Evolutionary conservation across 2,113 vertebrate genomes (phyloP).

Genomic region (Gobius niger): DNA sequence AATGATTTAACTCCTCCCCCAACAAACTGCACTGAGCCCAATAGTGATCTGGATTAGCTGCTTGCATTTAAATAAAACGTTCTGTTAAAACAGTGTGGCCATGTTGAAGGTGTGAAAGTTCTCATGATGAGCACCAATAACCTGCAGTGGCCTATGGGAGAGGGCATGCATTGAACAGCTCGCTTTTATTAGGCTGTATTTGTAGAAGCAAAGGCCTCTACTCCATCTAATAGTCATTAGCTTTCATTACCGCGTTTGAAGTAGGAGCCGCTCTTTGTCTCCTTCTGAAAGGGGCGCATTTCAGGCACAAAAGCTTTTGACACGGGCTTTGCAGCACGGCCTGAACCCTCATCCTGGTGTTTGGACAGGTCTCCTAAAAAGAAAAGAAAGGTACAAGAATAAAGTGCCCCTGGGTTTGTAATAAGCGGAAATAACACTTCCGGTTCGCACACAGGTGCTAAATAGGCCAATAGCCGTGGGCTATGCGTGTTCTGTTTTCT

Average conservation of each 20-base stretch:
- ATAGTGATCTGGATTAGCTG: no score
- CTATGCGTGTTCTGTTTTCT: no score
- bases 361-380: constrained; percentile 4
- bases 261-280: constrained; percentile 81
- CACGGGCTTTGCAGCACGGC: constrained; percentile 68
- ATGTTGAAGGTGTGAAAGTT: constrained; percentile 70
- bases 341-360: not conserved
- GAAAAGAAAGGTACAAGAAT: constrained; percentile 4
- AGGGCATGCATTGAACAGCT: constrained; percentile 59
- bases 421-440: constrained; percentile 81
- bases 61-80: no score
- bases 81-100: constrained; percentile 12
- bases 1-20: no score
- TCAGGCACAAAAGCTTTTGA: constrained; percentile 84
- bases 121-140: constrained; percentile 57
- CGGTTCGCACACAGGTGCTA: constrained; percentile 38
- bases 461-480: not conserved
- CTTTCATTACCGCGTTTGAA: constrained; percentile 94
- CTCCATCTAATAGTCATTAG: constrained; percentile 92
- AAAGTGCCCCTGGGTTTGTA: constrained; percentile 49
- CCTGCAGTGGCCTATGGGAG: constrained; percentile 26
- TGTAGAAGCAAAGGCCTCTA: constrained; percentile 65
- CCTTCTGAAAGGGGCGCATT: constrained; percentile 72
- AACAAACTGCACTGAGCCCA: no score
- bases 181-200: constrained; percentile 82